These are phyloP conservation scores for Gonocerus acuteangulatus DNA, from an alignment of 2,888 invertebrate genomes.

Conservation along the genomic window DNA sequence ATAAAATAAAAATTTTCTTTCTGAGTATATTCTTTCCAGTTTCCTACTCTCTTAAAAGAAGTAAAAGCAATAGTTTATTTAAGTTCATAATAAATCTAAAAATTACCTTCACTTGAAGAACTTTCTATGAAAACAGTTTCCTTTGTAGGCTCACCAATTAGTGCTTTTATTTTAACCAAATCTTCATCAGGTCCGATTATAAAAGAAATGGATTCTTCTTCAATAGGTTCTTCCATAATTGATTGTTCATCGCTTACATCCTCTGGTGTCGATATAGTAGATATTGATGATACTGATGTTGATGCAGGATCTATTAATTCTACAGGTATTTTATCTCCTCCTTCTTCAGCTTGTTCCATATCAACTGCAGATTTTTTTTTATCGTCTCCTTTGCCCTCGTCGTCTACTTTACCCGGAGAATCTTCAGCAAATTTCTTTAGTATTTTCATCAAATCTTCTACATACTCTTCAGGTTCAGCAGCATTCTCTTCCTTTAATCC, in stretches of 20 bases:
- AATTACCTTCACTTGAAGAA: no score
- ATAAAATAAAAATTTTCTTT: no score
- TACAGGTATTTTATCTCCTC: neutral
- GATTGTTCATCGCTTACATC: neutral
- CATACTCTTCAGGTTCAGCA: neutral
- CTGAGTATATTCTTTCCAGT: no score
- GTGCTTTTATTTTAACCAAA: neutral
- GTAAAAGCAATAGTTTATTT: no score
- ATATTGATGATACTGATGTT: neutral
- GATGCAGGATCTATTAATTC: neutral
- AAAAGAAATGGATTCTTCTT: neutral
- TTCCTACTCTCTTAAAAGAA: no score
- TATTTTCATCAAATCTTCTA: neutral
- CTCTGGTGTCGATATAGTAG: neutral
- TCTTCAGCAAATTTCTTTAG: neutral
- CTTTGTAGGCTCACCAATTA: neutral
- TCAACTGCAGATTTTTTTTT: neutral
- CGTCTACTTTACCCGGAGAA: neutral
- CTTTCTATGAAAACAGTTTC: no score
- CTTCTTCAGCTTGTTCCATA: neutral
- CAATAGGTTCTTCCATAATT: neutral
- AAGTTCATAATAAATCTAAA: no score
- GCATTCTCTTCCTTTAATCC: neutral
- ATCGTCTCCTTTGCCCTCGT: neutral
- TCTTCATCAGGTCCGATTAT: neutral